These are phyloP conservation scores for Ectobius pallidus DNA, from an alignment of 2,888 invertebrate species.

Conservation along the genomic window DNA sequence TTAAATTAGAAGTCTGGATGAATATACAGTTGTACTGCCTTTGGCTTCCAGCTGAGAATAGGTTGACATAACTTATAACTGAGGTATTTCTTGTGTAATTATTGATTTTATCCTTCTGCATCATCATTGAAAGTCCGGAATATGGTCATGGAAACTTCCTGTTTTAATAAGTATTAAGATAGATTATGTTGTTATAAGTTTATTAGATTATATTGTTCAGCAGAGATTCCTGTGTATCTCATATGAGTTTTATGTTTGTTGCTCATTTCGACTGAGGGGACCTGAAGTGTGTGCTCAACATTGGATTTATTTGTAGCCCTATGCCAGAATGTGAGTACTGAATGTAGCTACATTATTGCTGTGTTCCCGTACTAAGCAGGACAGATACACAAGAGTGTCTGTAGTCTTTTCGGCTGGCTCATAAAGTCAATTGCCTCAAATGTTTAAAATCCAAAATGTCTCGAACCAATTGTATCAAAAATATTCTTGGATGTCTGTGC, in stretches of 20 bases:
- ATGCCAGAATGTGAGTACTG: constrained; percentile 30
- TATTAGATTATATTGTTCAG: too few relatives aligned
- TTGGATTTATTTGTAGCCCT: constrained; percentile 26
- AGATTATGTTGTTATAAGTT: too few relatives aligned
- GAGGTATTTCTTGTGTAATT: too few relatives aligned
- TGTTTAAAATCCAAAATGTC: not conserved
- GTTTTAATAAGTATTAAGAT: too few relatives aligned
- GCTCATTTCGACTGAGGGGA: constrained; percentile 17
- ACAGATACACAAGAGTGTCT: not conserved
- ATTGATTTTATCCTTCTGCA: too few relatives aligned
- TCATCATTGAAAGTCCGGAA: too few relatives aligned
- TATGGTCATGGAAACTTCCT: too few relatives aligned
- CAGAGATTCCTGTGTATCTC: not conserved
- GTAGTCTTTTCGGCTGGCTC: not conserved
- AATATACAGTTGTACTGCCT: too few relatives aligned
- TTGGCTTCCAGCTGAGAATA: too few relatives aligned
- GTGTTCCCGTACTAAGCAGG: not conserved
- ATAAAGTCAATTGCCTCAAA: not conserved
- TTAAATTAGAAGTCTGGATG: too few relatives aligned
- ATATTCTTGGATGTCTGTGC: constrained; percentile 39
- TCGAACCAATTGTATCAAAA: not conserved
- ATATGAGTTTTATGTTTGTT: constrained; percentile 25
- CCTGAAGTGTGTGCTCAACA: not conserved
- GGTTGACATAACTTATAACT: too few relatives aligned
- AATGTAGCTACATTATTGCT: not conserved